These are phyloP conservation scores for Hemaris fuciformis DNA, from an alignment of 2,888 invertebrate species.

Conservation along the genomic window DNA sequence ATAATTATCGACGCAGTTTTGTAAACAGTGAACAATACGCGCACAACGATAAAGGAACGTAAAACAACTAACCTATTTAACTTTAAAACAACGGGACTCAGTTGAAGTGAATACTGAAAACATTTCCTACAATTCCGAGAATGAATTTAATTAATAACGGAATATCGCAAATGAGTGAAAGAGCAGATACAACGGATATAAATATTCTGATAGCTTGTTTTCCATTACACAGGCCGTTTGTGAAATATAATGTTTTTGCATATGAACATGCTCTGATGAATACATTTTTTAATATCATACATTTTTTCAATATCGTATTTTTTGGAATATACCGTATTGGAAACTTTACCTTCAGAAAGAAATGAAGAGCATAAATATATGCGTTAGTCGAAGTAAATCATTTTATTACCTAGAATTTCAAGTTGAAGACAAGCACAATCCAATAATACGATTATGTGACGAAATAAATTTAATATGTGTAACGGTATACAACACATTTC, in stretches of 20 bases:
- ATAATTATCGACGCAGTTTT: not conserved
- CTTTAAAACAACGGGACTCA: not conserved
- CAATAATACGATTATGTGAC: too few relatives aligned
- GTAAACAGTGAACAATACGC: not conserved
- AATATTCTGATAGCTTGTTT: not conserved
- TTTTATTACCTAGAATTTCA: too few relatives aligned
- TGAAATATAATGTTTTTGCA: not conserved
- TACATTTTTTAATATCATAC: too few relatives aligned
- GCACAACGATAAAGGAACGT: not conserved
- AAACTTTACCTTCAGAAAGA: too few relatives aligned
- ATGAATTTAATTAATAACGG: not conserved
- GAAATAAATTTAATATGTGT: too few relatives aligned
- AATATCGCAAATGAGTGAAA: not conserved
- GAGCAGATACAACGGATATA: not conserved
- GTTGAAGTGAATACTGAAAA: not conserved
- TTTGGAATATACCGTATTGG: too few relatives aligned
- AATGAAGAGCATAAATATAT: too few relatives aligned
- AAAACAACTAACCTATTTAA: not conserved
- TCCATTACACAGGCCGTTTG: not conserved
- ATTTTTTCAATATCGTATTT: too few relatives aligned
- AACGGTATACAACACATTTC: too few relatives aligned
- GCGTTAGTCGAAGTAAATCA: too few relatives aligned
- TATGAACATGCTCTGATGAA: not conserved
- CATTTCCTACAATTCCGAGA: not conserved
- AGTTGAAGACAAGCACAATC: too few relatives aligned